A percentile compares a stretch with the other conserved stretches of the same genome.
Conservation (phyloP, 2,888 invertebrate species). For the Caenorhabditis sp. region DNA sequence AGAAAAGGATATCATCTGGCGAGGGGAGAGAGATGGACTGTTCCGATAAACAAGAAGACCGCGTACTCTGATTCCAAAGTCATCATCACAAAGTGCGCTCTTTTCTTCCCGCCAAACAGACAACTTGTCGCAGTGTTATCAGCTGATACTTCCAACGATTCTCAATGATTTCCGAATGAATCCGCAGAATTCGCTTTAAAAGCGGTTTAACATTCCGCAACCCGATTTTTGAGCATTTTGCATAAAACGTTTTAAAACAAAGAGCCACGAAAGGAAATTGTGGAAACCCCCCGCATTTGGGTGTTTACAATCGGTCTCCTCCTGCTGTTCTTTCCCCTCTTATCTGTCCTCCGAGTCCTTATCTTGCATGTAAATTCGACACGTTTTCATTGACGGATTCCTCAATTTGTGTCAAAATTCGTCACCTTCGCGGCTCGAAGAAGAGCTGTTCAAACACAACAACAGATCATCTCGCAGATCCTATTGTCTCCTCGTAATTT, state of each 20-base stretch:
- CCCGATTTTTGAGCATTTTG: no score
- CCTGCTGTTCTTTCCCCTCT: constrained; percentile 6
- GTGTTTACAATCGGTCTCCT: neutral
- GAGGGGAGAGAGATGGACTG: constrained; percentile 5
- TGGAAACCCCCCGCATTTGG: neutral
- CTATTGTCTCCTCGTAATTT: constrained; percentile 19
- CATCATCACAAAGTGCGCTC: neutral
- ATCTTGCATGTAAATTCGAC: neutral
- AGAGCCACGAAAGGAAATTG: neutral
- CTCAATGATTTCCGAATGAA: no score
- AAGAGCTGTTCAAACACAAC: constrained; percentile 14
- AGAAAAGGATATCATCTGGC: constrained; percentile 1
- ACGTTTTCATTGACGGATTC: constrained; percentile 7
- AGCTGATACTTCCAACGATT: constrained; percentile 14
- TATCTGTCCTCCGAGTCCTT: constrained; percentile 5
- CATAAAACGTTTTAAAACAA: no score
- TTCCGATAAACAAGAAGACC: constrained; percentile 15
- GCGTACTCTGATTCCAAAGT: constrained; percentile 20
- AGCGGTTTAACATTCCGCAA: constrained; percentile 11
- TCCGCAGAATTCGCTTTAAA: constrained; percentile 11
- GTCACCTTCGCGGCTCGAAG: no score
- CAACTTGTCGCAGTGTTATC: constrained; percentile 12
- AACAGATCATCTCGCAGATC: constrained; percentile 3
- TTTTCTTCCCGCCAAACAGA: neutral
- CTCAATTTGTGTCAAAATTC: constrained; percentile 10